These are phyloP conservation scores for Tragelaphus imberbis DNA, from an alignment of 2,113 vertebrate genomes.

Conservation along the genomic window DNA sequence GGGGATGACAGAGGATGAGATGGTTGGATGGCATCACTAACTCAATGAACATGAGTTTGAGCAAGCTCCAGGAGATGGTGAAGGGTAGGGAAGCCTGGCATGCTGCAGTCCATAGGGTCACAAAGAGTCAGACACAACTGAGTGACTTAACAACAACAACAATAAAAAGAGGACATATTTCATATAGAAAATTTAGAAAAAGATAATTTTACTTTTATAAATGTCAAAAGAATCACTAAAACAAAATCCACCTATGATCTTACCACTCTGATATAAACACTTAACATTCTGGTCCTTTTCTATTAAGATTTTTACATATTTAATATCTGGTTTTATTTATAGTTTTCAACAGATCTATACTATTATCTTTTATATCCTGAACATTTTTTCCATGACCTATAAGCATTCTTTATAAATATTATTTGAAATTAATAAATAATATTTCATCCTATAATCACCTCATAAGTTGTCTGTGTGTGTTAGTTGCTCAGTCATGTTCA, in stretches of 20 bases:
- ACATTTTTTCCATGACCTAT: background rate
- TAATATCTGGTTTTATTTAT: constrained; percentile 3
- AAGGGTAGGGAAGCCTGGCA: background rate
- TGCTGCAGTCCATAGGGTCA: background rate
- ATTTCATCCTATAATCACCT: background rate
- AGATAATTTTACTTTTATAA: background rate
- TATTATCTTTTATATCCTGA: background rate
- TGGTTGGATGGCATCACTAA: background rate
- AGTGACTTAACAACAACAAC: background rate
- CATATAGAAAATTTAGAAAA: background rate
- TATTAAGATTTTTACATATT: constrained; percentile 2
- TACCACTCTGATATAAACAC: background rate
- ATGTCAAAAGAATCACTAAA: constrained; percentile 4
- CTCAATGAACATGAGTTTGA: background rate
- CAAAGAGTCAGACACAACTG: background rate
- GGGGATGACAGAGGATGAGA: background rate
- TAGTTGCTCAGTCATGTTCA: background rate
- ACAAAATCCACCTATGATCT: background rate
- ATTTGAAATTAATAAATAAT: background rate
- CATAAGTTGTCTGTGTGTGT: background rate
- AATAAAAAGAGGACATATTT: background rate
- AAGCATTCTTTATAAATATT: constrained; percentile 9
- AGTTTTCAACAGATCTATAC: background rate
- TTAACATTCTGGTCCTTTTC: background rate
- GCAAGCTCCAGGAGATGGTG: background rate